Evolutionary conservation across 2,888 invertebrate genomes (phyloP).

Genomic region (Watsonalla binaria): DNA sequence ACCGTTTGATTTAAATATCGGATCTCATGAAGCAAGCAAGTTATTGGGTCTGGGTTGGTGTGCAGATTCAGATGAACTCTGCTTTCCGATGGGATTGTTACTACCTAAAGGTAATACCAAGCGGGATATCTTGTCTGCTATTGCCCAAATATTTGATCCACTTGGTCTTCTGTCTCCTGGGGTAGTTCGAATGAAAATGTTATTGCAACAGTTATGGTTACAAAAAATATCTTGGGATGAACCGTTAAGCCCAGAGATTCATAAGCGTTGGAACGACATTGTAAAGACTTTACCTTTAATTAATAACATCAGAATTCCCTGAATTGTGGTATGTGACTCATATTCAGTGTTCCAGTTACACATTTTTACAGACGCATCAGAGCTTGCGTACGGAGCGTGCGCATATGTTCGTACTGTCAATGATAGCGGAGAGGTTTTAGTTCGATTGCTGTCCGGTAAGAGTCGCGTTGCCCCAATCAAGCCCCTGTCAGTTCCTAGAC

Average conservation of each 20-base stretch:
- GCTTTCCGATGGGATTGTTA: slow-evolving; percentile 3
- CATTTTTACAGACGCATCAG: too few relatives aligned
- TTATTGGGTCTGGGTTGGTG: slow-evolving; percentile 16
- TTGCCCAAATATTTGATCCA: slow-evolving; percentile 23
- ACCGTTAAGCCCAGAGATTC: too few relatives aligned
- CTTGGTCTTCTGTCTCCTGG: slow-evolving; percentile 25
- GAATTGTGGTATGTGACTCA: too few relatives aligned
- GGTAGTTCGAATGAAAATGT: too few relatives aligned
- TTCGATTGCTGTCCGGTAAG: slow-evolving; percentile 20
- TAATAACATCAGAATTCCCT: too few relatives aligned
- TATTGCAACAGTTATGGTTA: too few relatives aligned
- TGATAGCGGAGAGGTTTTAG: slow-evolving; percentile 5
- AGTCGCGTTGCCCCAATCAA: slow-evolving; percentile 24
- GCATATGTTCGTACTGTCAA: slow-evolving; percentile 16
- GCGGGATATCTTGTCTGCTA: slow-evolving; percentile 16
- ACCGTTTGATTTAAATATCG: slow-evolving; percentile 6
- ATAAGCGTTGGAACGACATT: too few relatives aligned
- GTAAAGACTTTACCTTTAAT: too few relatives aligned
- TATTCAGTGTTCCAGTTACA: too few relatives aligned
- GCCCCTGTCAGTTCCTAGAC: too few relatives aligned
- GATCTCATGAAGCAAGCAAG: slow-evolving; percentile 7
- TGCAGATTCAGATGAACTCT: slow-evolving; percentile 8
- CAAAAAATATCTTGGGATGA: too few relatives aligned
- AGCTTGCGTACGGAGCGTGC: slow-evolving; percentile 26
- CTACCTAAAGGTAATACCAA: slow-evolving; percentile 7